Evolutionary conservation across 2,888 invertebrate genomes (phyloP), one percentile per base, ranked within the genome.

Genomic region (Sphaeridia pumilis): DNA sequence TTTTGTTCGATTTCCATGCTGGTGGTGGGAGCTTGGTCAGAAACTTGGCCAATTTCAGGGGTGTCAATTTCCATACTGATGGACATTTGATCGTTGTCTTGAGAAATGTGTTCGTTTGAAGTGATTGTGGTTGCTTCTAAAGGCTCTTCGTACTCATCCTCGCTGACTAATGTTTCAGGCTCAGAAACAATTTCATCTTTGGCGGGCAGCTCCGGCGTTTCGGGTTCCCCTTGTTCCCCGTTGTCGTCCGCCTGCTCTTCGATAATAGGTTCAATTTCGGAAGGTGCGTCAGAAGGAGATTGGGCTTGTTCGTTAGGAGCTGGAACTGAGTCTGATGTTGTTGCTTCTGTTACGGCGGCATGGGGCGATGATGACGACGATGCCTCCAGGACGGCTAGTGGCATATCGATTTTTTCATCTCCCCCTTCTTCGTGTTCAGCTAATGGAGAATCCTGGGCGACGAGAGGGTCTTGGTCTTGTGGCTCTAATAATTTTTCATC

Each of bases 41-140:
- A 14, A 14, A 21, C 20, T 22, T 44, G 28, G 34, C 34, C 20
- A 20, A 36, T 31, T 35, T 12, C 28, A 22, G 34, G 46, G 41
- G 20, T 44, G 46, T 56, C 50, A 38, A 46, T 57, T 54, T 57
- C 54, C 49, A 49, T 54, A 52, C 20, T 7, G 34, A 12, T 31
- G 7, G 7, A 7, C 10, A 12, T 31, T 31, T 31, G 10, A 12
- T 7, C 17, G 7, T 41, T 17, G 41, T 12, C 17, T 17, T 41
- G 12, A 41, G 17, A 14, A 7, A 7, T 17, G 34, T 7, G 34
- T 31, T 31, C 5, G 20, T 20, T 14, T n/a, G 17, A n/a, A 7
- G 41, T 14, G n/a, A n/a, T n/a, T n/a, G n/a, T n/a, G n/a, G n/a
- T n/a, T n/a, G n/a, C n/a, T 17, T 41, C 41, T 41, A 41, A 14